These are phyloP conservation scores for Drosophila albomicans DNA, from an alignment of 1,140 invertebrate species.

Conservation along the genomic window DNA sequence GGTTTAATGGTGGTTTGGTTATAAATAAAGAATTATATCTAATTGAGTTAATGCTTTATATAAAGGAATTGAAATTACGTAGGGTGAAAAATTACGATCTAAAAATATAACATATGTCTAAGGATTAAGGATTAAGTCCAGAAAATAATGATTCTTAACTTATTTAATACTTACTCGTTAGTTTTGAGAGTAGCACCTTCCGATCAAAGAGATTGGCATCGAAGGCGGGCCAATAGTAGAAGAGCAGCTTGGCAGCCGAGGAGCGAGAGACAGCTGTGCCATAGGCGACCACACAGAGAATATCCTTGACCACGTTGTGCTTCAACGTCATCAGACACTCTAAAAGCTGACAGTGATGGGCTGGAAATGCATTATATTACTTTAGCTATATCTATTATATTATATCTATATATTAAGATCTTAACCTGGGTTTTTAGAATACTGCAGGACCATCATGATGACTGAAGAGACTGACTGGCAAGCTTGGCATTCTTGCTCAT, in stretches of 20 bases:
- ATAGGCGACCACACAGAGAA: conserved; percentile 98
- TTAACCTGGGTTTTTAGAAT: conserved; percentile 94
- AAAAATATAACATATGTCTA: too few relatives aligned
- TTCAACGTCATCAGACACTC: conserved; percentile 98
- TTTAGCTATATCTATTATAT: neutral
- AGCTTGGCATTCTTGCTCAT: conserved; percentile 92
- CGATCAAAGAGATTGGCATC: conserved; percentile 97
- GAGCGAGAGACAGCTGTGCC: conserved; percentile 95
- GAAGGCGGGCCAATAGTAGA: conserved; percentile 99
- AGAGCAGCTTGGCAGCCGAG: conserved; percentile 97
- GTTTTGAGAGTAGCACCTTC: conserved; percentile 94
- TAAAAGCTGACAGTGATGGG: conserved; percentile 96
- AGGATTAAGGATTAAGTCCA: too few relatives aligned
- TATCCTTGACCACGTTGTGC: conserved; percentile 94
- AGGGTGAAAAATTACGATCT: too few relatives aligned
- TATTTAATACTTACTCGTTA: conserved; percentile 90
- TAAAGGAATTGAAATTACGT: too few relatives aligned
- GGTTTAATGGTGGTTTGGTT: too few relatives aligned
- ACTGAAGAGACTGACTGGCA: conserved; percentile 97
- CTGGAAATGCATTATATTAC: conserved; percentile 85
- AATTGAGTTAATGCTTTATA: too few relatives aligned
- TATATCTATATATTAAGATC: neutral
- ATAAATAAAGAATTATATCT: too few relatives aligned
- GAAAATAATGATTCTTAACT: too few relatives aligned
- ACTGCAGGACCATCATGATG: conserved; percentile 99